These are phyloP conservation scores for Bathynomus jamesi DNA, from an alignment of 1,140 invertebrate species.

Conservation along the genomic window DNA sequence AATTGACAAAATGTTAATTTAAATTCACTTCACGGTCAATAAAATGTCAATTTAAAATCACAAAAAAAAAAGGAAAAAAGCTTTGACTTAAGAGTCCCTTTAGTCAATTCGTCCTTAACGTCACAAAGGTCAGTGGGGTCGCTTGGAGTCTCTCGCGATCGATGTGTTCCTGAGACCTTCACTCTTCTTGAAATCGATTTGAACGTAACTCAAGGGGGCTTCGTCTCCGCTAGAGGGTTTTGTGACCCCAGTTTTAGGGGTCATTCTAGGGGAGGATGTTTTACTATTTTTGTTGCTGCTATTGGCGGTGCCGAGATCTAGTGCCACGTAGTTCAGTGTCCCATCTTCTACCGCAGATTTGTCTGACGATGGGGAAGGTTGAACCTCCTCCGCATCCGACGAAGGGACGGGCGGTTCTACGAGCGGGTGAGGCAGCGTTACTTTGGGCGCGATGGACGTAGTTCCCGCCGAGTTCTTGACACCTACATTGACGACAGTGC, in stretches of 20 bases:
- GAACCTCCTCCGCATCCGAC: not conserved
- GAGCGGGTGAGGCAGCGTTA: not conserved
- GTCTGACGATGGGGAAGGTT: not conserved
- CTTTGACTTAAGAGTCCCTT: too few species aligned
- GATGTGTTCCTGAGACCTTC: constrained; percentile 33
- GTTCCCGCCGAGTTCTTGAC: not conserved
- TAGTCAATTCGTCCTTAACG: not conserved
- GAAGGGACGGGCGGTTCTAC: not conserved
- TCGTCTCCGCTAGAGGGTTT: constrained; percentile 17
- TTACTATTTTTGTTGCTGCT: not conserved
- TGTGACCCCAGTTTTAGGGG: constrained; percentile 1
- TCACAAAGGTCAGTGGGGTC: not conserved
- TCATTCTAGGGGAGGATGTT: not conserved
- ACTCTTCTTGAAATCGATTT: constrained; percentile 37
- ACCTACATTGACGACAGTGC: constrained; percentile 36
- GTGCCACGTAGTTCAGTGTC: not conserved
- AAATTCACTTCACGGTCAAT: not conserved
- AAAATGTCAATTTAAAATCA: not conserved
- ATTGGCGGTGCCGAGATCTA: constrained; percentile 6
- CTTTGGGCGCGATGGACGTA: not conserved
- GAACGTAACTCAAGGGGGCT: constrained; percentile 30
- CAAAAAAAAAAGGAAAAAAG: not conserved
- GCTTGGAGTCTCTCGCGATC: not conserved
- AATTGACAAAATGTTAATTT: too few species aligned
- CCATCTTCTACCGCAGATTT: constrained; percentile 4